Evolutionary conservation across 2,113 vertebrate species (phyloP).

Genomic region (Oncorhynchus mykiss): DNA sequence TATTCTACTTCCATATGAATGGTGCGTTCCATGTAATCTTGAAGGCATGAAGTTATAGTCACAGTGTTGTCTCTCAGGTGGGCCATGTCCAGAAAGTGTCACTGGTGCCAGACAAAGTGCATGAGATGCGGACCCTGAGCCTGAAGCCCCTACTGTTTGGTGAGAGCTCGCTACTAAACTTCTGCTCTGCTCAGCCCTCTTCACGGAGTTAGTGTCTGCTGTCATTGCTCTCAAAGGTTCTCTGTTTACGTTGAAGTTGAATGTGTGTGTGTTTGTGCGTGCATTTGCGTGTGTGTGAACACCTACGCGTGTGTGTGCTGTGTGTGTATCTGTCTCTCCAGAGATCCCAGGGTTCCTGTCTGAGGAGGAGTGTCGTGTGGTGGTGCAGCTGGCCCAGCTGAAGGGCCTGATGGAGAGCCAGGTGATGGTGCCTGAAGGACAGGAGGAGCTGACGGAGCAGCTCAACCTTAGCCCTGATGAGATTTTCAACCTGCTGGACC

Average conservation of each 20-base stretch:
- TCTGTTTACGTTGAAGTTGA: background rate
- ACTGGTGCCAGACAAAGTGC: conserved; percentile 79
- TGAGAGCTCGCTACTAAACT: conserved; percentile 56
- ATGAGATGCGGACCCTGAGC: conserved; percentile 89
- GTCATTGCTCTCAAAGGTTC: background rate
- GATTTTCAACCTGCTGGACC: conserved; percentile 93
- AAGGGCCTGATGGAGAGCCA: conserved; percentile 83
- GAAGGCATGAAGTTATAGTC: background rate
- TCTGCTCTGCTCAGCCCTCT: background rate
- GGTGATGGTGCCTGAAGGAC: conserved; percentile 88
- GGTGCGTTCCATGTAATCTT: background rate
- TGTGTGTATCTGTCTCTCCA: conserved; percentile 52
- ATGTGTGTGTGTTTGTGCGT: no score
- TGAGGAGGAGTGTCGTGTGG: conserved; percentile 89
- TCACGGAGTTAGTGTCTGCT: background rate
- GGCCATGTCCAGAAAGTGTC: conserved; percentile 90
- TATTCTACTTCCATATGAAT: background rate
- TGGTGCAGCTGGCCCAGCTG: conserved; percentile 75
- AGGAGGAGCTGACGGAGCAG: conserved; percentile 87
- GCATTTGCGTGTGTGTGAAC: no score
- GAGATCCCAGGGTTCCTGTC: conserved; percentile 92
- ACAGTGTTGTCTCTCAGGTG: conserved; percentile 72
- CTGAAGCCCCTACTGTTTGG: conserved; percentile 95
- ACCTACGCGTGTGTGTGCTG: background rate
- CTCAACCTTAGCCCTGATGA: conserved; percentile 91